Base-by-base conservation (phyloP, 2,797 vertebrate genomes). In the Trematomus bernacchii region DNA sequence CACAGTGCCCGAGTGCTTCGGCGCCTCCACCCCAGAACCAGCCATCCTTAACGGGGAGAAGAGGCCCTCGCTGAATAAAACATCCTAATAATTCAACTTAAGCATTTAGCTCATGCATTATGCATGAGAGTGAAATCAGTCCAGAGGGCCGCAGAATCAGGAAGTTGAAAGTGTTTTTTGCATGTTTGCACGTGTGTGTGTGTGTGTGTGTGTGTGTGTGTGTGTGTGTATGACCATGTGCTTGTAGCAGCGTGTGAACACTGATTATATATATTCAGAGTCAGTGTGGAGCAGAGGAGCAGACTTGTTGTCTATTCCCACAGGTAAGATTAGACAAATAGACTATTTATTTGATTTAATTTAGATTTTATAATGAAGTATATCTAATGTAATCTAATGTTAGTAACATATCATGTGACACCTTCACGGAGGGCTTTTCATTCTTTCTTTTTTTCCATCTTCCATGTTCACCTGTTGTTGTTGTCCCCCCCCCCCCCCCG, bases 61-160 rank as follows among this genome's bases (percentile, higher is more conserved):
- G 76, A 82, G 46, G 52, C 53, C 73, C 65, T 68, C 64, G 59
- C 79, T 91, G 82, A 92, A 92, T 92, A 88, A 93, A 91, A 88
- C 82, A 92, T 92, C 66, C 83, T 87, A 90, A 92, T 89, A 90
- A 89, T 90, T 92, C 82, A 87, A 80, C 85, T 85, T 89, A 91
- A 93, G 87, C 68, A 91, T 92, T 91, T 88, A 85, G 70, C 30
- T 83, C 15, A 83, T 92, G 73, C 71, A 85, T 92, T 79, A 92
- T 92, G 82, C 67, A 92, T 83, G 58, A 67, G 42, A 58, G 54
- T 67, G 78, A 86, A 90, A 90, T 91, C 67, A 88, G 88, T 88
- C 80, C 73, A 87, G 71, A 82, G 80, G 80, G 76, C 76, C 89
- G 64, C 6, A 21, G 66, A 79, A 81, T 71, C 63, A 71, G 77